A percentile compares a stretch with the other conserved stretches of the same genome.
Conservation (phyloP, 2,797 vertebrate genomes). For the Botia almorhae region DNA sequence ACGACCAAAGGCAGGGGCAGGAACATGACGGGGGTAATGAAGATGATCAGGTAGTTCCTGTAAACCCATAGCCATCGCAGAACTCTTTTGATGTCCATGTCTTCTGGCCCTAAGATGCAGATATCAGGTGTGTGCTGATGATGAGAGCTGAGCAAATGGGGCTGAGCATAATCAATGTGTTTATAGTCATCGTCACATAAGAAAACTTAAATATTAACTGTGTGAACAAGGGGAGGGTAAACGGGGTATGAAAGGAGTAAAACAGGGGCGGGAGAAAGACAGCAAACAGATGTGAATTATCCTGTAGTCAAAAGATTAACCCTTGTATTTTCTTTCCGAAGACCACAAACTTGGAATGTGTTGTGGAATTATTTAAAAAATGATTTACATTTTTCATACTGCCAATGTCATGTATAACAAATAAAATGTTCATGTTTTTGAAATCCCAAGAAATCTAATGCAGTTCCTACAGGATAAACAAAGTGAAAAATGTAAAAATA, state of each 20-base stretch:
- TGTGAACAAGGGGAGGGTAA: conserved; percentile 47
- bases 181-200: conserved; percentile 62
- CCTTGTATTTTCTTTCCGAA: conserved; percentile 9
- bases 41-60: conserved; percentile 80
- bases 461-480: neutral
- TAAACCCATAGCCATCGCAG: conserved; percentile 75
- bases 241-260: neutral
- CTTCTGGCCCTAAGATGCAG: conserved; percentile 10
- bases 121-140: conserved; percentile 25
- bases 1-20: conserved; percentile 83
- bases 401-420: neutral
- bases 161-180: conserved; percentile 14
- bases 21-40: conserved; percentile 77
- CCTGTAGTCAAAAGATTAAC: conserved; percentile 16
- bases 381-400: too few species aligned
- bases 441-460: neutral
- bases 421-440: neutral
- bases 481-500: neutral
- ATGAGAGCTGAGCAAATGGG: conserved; percentile 13
- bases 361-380: conserved; percentile 6
- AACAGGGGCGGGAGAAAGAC: neutral
- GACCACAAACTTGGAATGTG: neutral
- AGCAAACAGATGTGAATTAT: neutral
- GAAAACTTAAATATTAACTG: conserved; percentile 77
- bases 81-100: conserved; percentile 58